Evolutionary conservation across 2,797 vertebrate genomes (phyloP), one percentile per base, ranked within the genome.

Genomic region (Trachurus trachurus): DNA sequence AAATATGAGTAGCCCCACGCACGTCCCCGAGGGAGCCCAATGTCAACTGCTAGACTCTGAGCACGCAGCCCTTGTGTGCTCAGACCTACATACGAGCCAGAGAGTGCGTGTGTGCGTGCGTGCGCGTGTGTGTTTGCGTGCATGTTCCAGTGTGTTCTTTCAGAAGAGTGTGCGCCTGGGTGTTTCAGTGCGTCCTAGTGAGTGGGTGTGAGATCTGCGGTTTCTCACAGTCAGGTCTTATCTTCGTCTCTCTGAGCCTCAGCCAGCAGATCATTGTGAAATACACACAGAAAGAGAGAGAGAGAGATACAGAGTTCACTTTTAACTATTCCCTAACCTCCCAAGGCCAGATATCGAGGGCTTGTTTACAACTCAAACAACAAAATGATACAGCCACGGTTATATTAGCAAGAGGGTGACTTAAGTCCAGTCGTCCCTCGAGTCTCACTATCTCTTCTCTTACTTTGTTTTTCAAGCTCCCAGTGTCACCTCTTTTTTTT

Each of bases 191-290:
- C 74, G 81, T 90, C 76, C 84, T 81, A 60, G 79, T 82, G 91
- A 88, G 92, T 93, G 89, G 89, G 93, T 93, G 92, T 91, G 89
- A 92, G 93, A 93, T 86, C 92, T 94, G 93, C 62, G 85, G 91
- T 93, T 94, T 94, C 91, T 93, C 93, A 92, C 88, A 93, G 89
- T 91, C 91, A 66, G 73, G 75, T 84, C 92, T 94, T 94, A 93
- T 94, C 92, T 90, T 64, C 21, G 71, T 88, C 87, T 92, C 87
- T 90, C 85, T 86, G 84, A 90, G 91, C 82, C 74, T 87, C 85
- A 53, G 89, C 90, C 92, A 91, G 87, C 84, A 77, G 84, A 90
- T 90, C 82, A 85, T 94, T 93, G 91, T 92, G 92, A 92, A 93
- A 92, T 87, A 87, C 65, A 72, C 56, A 69, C 75, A 76, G 44